Percentiles rank a stretch among this genome's conserved stretches.
Evolutionary conservation across 2,113 vertebrate species (phyloP).

Genomic region (Isurus oxyrinchus): DNA sequence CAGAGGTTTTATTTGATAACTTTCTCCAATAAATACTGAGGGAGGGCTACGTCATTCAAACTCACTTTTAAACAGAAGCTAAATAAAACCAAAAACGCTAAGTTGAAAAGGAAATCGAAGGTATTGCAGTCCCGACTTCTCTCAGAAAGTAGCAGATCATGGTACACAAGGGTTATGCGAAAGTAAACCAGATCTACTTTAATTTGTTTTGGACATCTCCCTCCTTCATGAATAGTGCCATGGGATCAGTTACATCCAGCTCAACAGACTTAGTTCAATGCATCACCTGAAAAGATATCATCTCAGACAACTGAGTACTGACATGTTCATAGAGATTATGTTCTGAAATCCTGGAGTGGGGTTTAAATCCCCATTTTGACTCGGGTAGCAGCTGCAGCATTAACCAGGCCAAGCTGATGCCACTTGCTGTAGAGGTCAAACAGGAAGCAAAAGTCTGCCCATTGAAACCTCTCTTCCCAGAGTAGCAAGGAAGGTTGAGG

Average conservation of each 20-base stretch:
- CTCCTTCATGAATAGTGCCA: background rate
- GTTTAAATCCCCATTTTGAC: background rate
- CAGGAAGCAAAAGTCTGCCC: background rate
- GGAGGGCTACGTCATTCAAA: background rate
- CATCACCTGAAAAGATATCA: background rate
- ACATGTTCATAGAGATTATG: background rate
- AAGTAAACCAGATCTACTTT: background rate
- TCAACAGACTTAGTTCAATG: background rate
- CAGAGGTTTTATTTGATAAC: background rate
- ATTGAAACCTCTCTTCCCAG: background rate
- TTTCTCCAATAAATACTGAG: background rate
- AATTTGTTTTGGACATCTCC: background rate
- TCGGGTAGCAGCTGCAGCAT: background rate
- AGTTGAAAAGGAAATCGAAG: background rate
- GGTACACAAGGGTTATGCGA: background rate
- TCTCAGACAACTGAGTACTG: background rate
- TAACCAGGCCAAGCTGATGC: background rate
- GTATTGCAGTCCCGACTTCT: background rate
- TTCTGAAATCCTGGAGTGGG: background rate
- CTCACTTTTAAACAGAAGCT: background rate
- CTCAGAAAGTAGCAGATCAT: background rate
- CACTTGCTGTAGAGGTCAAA: background rate
- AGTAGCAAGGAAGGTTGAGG: background rate
- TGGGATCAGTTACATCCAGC: background rate
- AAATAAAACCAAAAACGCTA: background rate